Evolutionary conservation across 1,140 invertebrate species (phyloP), one percentile per base, ranked within the genome.

Genomic region (Oedothorax gibbosus): DNA sequence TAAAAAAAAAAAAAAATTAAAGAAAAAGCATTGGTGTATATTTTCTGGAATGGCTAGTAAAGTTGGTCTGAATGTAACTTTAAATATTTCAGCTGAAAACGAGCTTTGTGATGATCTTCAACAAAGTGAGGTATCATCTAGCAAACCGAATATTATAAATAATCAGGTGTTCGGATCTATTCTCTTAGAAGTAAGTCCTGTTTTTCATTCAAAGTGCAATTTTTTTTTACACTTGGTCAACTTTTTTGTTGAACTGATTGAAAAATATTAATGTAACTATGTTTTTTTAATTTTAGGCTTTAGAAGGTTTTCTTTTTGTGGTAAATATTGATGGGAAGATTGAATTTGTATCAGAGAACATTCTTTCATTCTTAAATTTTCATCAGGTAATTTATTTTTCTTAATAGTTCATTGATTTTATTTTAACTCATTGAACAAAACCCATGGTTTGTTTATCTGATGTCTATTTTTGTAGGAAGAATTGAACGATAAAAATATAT

Each of bases 301-400:
- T 96, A 87, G 94, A 96, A 89, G 94, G 95, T 85, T 96, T 96
- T 91, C 92, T 98, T 87, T 95, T 99, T 90, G 94, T 98, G 89
- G 94, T 99, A 87, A 98, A 97, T 91, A 92, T 93, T 85, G 96
- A 97, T 89, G 96, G 96, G 86, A 95, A 95, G 90, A 94, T 98
- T 88, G 96, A 97, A 91, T 96, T 96, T 92, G 96, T 97, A 77
- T 96, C 96, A 69, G 96, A 98, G 60, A 98, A 98, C 91, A 95
- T 99, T 87, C 93, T 92, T 84, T 94, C 95, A 87, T 96, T 96
- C 90, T 94, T 98, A 88, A 94, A 95, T 90, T 96, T 94, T 91
- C 93, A 94, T 84, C 94, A 94, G 88, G 91, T 91, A 88, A 87
- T 87, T 87, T 18, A 8, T 73, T 50, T 14, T 10, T 51, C 87